Conservation (phyloP, 2,113 vertebrate genomes). For the Sminthopsis crassicaudata region DNA sequence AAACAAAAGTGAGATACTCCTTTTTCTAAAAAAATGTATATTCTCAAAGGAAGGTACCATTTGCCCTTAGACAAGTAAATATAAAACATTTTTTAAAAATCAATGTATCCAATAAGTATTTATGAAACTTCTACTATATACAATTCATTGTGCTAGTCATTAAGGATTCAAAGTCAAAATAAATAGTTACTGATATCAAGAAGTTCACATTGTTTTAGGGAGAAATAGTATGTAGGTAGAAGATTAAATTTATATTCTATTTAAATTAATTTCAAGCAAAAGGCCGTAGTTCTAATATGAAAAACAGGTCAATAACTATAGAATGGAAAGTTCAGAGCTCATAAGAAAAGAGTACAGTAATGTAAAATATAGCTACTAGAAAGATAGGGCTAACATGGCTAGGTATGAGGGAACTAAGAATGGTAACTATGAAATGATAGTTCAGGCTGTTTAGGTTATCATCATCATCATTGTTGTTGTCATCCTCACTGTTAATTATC, state of each 20-base stretch:
- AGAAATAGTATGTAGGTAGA: background rate
- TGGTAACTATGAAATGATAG: background rate
- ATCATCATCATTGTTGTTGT: background rate
- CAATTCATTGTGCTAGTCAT: background rate
- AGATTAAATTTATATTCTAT: background rate
- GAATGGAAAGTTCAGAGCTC: background rate
- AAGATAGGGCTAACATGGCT: background rate
- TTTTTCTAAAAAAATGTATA: background rate
- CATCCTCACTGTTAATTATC: background rate
- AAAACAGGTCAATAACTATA: background rate
- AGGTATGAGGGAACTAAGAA: background rate
- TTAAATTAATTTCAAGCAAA: background rate
- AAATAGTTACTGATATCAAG: background rate
- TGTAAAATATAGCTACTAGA: background rate
- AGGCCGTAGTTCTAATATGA: background rate
- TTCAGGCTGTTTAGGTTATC: background rate
- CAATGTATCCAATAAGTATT: background rate
- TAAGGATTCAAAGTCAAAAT: background rate
- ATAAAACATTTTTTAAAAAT: background rate
- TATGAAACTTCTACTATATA: background rate
- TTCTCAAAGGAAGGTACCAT: background rate
- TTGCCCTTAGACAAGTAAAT: background rate
- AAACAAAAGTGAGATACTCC: background rate
- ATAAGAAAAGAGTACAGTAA: background rate
- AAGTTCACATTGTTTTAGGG: background rate